Percentiles rank a stretch among this genome's conserved stretches.
Evolutionary conservation across 2,888 invertebrate genomes (phyloP).

Genomic region (Conops quadrifasciatus): DNA sequence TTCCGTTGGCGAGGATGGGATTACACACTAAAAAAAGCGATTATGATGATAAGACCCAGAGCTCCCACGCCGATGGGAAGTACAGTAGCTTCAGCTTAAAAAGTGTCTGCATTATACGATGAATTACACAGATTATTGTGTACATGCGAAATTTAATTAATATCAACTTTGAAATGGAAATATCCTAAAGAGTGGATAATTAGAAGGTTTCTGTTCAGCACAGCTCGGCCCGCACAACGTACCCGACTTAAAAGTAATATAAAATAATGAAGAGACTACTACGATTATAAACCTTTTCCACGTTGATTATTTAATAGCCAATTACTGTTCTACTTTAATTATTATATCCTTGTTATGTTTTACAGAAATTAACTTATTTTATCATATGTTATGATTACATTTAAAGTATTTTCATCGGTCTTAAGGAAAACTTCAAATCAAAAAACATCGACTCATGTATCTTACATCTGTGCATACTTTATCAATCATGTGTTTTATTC

Average conservation of each 20-base stretch:
- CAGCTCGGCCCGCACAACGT: constrained; percentile 6
- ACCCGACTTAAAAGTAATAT: not conserved
- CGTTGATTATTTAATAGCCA: constrained; percentile 52
- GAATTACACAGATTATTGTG: constrained; percentile 42
- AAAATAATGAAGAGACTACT: constrained; percentile 20
- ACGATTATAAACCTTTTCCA: constrained; percentile 24
- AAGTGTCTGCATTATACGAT: not conserved
- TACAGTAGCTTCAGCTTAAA: constrained; percentile 48
- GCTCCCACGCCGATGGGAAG: constrained; percentile 57
- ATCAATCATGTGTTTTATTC: constrained; percentile 31
- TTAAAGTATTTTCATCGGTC: constrained; percentile 36
- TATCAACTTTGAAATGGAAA: constrained; percentile 31
- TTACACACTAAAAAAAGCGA: constrained; percentile 87
- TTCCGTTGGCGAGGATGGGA: constrained; percentile 97
- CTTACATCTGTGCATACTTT: constrained; percentile 6
- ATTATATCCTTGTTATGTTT: constrained; percentile 55
- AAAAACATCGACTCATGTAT: constrained; percentile 16
- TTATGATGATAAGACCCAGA: constrained; percentile 89
- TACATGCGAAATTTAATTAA: constrained; percentile 41
- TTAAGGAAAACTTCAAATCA: constrained; percentile 11
- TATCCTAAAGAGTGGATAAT: constrained; percentile 28
- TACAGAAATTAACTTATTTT: constrained; percentile 59
- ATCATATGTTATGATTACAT: constrained; percentile 46
- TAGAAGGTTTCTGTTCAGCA: constrained; percentile 17
- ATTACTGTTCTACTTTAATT: constrained; percentile 51